Percentiles rank a stretch among this genome's conserved stretches.
phyloP scores from a whole-genome alignment of 1,140 invertebrate species.

The Acromyrmex charruanus region DNA sequence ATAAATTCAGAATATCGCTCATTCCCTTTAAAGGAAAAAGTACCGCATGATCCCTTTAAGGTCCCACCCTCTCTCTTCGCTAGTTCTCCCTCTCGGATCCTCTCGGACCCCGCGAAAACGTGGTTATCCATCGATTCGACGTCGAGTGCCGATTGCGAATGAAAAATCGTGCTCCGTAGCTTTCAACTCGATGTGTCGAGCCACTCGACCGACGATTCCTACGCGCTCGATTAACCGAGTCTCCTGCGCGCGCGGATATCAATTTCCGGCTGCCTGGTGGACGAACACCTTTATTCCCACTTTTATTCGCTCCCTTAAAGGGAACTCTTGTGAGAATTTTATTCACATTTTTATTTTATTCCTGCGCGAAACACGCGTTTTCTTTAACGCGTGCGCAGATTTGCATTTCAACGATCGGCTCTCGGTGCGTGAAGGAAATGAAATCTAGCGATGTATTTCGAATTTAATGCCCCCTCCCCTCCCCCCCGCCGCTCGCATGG shows the following conservation, averaged over 20 bases:
- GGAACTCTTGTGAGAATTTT: constrained; percentile 43
- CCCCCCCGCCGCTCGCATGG: neutral
- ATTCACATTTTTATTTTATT: constrained; percentile 63
- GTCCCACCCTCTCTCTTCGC: constrained; percentile 28
- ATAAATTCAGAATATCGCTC: constrained; percentile 73
- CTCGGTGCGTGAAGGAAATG: constrained; percentile 51
- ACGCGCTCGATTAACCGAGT: constrained; percentile 68
- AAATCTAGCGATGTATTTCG: constrained; percentile 37
- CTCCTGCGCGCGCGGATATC: constrained; percentile 65
- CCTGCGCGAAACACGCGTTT: constrained; percentile 25
- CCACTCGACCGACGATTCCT: constrained; percentile 61
- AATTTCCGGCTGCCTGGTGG: constrained; percentile 65
- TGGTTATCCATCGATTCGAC: constrained; percentile 62
- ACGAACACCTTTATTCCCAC: constrained; percentile 57
- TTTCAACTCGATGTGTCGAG: constrained; percentile 63
- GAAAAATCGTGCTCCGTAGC: constrained; percentile 65
- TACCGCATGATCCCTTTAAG: constrained; percentile 70
- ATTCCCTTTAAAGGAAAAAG: constrained; percentile 72
- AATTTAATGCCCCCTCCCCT: constrained; percentile 7
- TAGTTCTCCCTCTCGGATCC: constrained; percentile 15
- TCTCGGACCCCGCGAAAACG: constrained; percentile 58
- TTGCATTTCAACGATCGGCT: constrained; percentile 53
- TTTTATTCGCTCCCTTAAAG: constrained; percentile 29
- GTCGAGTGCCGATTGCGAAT: constrained; percentile 62
- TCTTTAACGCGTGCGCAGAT: constrained; percentile 11